Conservation (phyloP, 2,113 vertebrate genomes). For the Marcusenius ussheri region DNA sequence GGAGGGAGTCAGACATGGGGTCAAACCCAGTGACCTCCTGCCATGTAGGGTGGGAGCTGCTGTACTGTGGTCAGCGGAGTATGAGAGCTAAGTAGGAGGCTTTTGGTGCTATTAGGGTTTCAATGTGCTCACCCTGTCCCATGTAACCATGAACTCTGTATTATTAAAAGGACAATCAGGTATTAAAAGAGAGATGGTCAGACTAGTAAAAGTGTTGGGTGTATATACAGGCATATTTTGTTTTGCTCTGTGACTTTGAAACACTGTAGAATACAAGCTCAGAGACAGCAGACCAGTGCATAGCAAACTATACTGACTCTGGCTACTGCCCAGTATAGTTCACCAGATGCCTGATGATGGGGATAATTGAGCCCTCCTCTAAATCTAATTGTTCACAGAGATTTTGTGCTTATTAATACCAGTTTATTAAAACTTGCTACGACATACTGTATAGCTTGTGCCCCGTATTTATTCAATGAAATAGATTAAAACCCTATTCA, state of each 20-base stretch:
- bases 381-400: neutral
- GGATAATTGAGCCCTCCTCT: neutral
- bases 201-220: neutral
- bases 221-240: neutral
- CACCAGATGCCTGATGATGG: neutral
- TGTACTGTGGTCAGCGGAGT: neutral
- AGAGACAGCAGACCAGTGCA: neutral
- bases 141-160: neutral
- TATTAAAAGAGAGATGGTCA: neutral
- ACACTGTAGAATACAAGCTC: neutral
- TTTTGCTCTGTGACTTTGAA: neutral
- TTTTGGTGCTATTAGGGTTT: neutral
- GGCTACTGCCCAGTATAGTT: neutral
- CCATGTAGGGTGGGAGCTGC: neutral
- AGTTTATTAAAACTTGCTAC: neutral
- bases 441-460: neutral
- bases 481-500: neutral
- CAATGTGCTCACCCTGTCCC: neutral
- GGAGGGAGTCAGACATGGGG: constrained; percentile 23
- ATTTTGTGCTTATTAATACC: neutral
- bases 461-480: neutral
- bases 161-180: neutral
- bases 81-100: neutral
- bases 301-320: neutral
- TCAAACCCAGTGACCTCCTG: neutral